phyloP scores from a whole-genome alignment of 2,888 invertebrate genomes.

The Teleiodes luculella region DNA sequence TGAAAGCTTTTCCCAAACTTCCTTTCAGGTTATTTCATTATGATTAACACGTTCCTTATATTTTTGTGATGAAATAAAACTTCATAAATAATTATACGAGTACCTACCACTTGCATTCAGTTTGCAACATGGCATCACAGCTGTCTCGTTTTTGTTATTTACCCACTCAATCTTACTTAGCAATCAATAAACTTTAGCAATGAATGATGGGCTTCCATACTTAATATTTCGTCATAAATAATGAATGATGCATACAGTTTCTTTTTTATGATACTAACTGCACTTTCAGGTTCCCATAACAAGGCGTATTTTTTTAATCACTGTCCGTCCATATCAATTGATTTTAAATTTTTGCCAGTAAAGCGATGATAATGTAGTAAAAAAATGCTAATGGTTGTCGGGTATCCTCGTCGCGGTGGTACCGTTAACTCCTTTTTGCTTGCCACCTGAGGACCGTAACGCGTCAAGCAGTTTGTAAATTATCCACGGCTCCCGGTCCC shows the following conservation, averaged over 20 bases:
- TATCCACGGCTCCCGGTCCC: slow-evolving; percentile 46
- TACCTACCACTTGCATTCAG: slow-evolving; percentile 39
- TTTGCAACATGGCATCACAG: slow-evolving; percentile 33
- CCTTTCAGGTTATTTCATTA: slow-evolving; percentile 20
- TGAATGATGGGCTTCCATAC: neutral
- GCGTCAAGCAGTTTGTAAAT: slow-evolving; percentile 47
- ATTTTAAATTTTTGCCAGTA: slow-evolving; percentile 11
- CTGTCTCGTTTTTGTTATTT: slow-evolving; percentile 30
- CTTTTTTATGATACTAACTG: slow-evolving; percentile 6
- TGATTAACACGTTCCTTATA: slow-evolving; percentile 28
- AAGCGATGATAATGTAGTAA: slow-evolving; percentile 20
- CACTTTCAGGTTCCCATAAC: slow-evolving; percentile 11
- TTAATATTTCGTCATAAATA: neutral
- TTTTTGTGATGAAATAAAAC: slow-evolving; percentile 50
- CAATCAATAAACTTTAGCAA: neutral
- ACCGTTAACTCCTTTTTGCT: slow-evolving; percentile 58
- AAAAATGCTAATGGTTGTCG: slow-evolving; percentile 36
- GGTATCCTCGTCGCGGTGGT: slow-evolving; percentile 31
- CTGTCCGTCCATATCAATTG: neutral
- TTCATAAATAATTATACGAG: slow-evolving; percentile 56
- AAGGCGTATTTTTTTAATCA: slow-evolving; percentile 15
- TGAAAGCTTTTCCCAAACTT: neutral
- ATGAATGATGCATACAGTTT: neutral
- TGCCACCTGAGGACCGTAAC: slow-evolving; percentile 32
- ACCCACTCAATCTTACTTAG: neutral